Evolutionary conservation across 2,113 vertebrate species (phyloP).

Genomic region (Laticauda colubrina): DNA sequence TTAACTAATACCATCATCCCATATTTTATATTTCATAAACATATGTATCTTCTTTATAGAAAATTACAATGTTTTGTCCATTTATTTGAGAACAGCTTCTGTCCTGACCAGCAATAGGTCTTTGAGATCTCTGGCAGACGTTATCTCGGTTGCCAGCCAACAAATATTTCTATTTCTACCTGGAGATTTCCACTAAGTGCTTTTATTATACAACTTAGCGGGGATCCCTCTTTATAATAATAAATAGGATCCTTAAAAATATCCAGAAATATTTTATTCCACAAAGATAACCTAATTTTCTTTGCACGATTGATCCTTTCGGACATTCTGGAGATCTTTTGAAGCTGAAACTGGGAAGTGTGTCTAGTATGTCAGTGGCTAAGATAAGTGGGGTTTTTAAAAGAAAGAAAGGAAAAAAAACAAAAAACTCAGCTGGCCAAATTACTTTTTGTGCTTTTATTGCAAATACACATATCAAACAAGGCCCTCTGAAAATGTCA

Average conservation of each 20-base stretch:
- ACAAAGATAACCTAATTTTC: constrained; percentile 55
- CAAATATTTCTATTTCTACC: neutral
- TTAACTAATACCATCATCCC: too few species aligned
- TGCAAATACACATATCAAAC: constrained; percentile 13
- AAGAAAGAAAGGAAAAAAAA: constrained; percentile 2
- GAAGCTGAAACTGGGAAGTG: constrained; percentile 24
- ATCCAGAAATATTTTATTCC: constrained; percentile 54
- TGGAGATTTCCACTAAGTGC: neutral
- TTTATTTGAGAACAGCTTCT: neutral
- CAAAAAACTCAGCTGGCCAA: constrained; percentile 23
- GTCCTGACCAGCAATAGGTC: neutral
- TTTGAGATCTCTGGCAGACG: neutral
- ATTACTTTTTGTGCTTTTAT: neutral
- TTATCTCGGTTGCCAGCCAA: neutral
- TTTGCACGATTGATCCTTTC: constrained; percentile 42
- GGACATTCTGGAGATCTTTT: constrained; percentile 18
- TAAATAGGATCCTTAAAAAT: neutral
- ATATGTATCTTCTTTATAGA: neutral
- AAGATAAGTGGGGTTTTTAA: neutral
- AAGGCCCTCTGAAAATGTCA: constrained; percentile 36
- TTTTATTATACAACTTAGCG: neutral
- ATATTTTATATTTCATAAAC: too few species aligned
- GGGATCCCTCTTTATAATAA: neutral
- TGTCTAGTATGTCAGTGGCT: constrained; percentile 33
- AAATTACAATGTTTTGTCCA: neutral